Percentiles rank a stretch among this genome's conserved stretches.
Conservation (phyloP, 2,888 invertebrate species). For the Volucella inanis region DNA sequence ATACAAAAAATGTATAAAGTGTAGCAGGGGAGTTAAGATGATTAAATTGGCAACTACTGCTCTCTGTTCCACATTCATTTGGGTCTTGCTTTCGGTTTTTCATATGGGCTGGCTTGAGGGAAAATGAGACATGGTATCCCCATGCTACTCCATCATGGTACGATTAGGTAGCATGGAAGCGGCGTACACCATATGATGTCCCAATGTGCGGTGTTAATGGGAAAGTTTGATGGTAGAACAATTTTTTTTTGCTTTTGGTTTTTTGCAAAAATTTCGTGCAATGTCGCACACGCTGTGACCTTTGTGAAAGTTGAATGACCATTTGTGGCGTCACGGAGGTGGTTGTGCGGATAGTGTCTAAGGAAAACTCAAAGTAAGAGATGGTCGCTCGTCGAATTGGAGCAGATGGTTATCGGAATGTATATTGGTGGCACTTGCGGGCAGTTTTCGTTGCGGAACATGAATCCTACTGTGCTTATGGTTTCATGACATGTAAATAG, state of each 20-base stretch:
- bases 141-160: background rate
- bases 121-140: slow-evolving; percentile 40
- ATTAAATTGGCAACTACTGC: slow-evolving; percentile 67
- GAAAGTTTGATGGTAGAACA: slow-evolving; percentile 43
- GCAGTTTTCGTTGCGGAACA: slow-evolving; percentile 34
- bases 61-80: slow-evolving; percentile 41
- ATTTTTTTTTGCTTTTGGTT: slow-evolving; percentile 1
- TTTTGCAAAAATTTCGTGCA: slow-evolving; percentile 61
- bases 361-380: slow-evolving; percentile 14
- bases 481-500: slow-evolving; percentile 61
- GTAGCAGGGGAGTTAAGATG: slow-evolving; percentile 62
- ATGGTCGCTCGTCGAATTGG: slow-evolving; percentile 44
- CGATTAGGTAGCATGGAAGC: background rate
- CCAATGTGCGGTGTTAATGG: slow-evolving; percentile 63
- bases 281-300: slow-evolving; percentile 74
- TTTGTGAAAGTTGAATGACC: slow-evolving; percentile 75
- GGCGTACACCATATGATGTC: slow-evolving; percentile 28
- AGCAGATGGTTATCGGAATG: slow-evolving; percentile 70
- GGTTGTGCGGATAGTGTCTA: slow-evolving; percentile 31
- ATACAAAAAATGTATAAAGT: slow-evolving; percentile 62
- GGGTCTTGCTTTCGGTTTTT: slow-evolving; percentile 66
- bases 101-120: background rate
- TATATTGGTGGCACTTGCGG: slow-evolving; percentile 48
- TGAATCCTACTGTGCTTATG: slow-evolving; percentile 38
- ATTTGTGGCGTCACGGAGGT: slow-evolving; percentile 54